A percentile compares a stretch with the other conserved stretches of the same genome.
Conservation (phyloP, 2,888 invertebrate genomes). For the Podabrus alpinus region DNA sequence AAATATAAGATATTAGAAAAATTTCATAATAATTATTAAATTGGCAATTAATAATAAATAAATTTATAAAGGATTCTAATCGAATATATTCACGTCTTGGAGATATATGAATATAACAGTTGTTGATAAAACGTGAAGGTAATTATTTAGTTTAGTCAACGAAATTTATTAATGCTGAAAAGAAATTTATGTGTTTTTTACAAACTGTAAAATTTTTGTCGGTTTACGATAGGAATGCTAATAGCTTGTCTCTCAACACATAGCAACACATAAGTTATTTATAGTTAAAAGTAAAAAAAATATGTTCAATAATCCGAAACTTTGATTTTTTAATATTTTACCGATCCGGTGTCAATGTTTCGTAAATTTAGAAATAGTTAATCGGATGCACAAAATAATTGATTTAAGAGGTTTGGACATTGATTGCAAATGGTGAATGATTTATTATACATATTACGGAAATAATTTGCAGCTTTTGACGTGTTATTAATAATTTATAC, state of each 20-base stretch:
- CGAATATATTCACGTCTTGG: not conserved
- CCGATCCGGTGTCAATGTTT: not conserved
- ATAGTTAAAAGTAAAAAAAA: conserved; percentile 32
- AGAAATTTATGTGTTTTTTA: conserved; percentile 39
- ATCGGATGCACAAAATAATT: conserved; percentile 21
- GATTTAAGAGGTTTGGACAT: conserved; percentile 23
- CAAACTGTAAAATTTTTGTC: conserved; percentile 38
- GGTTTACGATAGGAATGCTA: conserved; percentile 38
- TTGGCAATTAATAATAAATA: not conserved
- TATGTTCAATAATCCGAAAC: conserved; percentile 24
- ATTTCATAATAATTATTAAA: no score
- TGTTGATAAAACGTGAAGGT: conserved; percentile 19
- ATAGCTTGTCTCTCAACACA: conserved; percentile 39
- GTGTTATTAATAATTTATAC: conserved; percentile 52
- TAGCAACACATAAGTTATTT: conserved; percentile 36
- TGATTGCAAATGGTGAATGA: conserved; percentile 41
- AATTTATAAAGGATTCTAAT: not conserved
- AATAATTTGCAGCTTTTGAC: conserved; percentile 52
- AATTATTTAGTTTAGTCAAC: conserved; percentile 24
- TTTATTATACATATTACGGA: conserved; percentile 46
- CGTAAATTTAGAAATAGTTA: not conserved
- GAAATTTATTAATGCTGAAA: conserved; percentile 29
- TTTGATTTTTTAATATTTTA: not conserved
- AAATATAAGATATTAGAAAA: no score
- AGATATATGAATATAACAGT: conserved; percentile 1